phyloP scores from a whole-genome alignment of 2,888 invertebrate species.

The Nemotelus pantherinus region DNA sequence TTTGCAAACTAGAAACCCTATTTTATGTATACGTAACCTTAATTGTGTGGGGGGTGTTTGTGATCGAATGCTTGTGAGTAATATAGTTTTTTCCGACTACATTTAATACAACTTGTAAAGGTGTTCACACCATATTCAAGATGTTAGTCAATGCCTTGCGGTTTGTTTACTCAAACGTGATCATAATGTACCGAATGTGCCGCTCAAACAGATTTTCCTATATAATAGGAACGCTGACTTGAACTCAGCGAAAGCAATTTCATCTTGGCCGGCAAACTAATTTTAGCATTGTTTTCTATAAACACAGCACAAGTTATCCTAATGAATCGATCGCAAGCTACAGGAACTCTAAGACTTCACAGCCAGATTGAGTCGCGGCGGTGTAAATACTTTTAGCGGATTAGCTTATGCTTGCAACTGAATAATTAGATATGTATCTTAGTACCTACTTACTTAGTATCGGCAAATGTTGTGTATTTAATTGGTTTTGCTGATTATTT shows the following conservation, averaged over 20 bases:
- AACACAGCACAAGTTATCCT: background rate
- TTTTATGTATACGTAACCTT: too few relatives aligned
- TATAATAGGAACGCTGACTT: too few relatives aligned
- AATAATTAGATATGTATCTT: too few relatives aligned
- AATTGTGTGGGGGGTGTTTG: too few relatives aligned
- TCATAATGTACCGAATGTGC: too few relatives aligned
- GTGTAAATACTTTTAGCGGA: too few relatives aligned
- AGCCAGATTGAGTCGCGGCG: background rate
- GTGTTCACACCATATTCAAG: background rate
- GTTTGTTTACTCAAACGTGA: too few relatives aligned
- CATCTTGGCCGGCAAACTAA: conserved; percentile 31
- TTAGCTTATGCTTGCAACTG: too few relatives aligned
- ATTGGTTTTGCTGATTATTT: conserved; percentile 25
- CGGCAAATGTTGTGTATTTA: background rate
- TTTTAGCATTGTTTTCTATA: conserved; percentile 17
- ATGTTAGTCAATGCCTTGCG: background rate
- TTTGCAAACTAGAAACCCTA: too few relatives aligned
- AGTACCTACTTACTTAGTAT: too few relatives aligned
- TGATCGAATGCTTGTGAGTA: too few relatives aligned
- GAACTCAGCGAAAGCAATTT: background rate
- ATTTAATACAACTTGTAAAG: background rate
- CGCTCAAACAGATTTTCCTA: too few relatives aligned
- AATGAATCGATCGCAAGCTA: background rate
- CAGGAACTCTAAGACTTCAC: background rate
- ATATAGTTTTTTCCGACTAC: background rate